These are phyloP conservation scores for Lepidotrigona ventralis DNA, from an alignment of 1,140 invertebrate species.

Conservation along the genomic window DNA sequence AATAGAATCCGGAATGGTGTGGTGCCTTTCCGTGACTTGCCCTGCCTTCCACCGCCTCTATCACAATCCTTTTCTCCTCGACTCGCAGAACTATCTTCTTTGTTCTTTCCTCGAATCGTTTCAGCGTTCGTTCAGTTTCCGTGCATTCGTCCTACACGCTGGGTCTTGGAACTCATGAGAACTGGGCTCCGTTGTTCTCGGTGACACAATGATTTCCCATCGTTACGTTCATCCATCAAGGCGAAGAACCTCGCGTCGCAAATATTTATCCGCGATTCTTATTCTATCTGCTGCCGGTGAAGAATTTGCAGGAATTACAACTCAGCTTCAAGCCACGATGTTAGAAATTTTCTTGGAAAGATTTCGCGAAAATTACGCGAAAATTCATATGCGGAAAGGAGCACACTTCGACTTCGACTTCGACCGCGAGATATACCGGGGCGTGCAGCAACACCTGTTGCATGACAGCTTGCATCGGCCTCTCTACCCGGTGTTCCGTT, in stretches of 20 bases:
- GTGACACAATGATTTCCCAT: slow-evolving; percentile 36
- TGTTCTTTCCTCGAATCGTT: not conserved
- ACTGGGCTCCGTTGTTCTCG: slow-evolving; percentile 25
- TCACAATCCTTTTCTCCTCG: not conserved
- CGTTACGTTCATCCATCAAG: not conserved
- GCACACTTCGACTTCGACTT: not conserved
- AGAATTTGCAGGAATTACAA: not conserved
- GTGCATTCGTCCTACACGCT: slow-evolving; percentile 3
- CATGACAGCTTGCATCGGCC: not conserved
- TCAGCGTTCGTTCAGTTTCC: not conserved
- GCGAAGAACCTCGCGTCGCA: not conserved
- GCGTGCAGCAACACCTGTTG: slow-evolving; percentile 40
- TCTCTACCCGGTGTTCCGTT: slow-evolving; percentile 17
- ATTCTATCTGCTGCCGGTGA: no score
- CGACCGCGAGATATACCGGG: no score
- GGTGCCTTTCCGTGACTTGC: slow-evolving; percentile 49
- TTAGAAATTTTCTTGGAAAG: not conserved
- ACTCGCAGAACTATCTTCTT: not conserved
- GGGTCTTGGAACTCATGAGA: slow-evolving; percentile 23
- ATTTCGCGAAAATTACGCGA: not conserved
- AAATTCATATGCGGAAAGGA: not conserved
- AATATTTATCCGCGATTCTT: not conserved
- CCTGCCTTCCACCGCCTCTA: not conserved
- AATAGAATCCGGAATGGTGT: not conserved
- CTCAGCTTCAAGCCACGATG: not conserved